Conservation (phyloP, 2,797 vertebrate species). For the Neosalanx taihuensis region DNA sequence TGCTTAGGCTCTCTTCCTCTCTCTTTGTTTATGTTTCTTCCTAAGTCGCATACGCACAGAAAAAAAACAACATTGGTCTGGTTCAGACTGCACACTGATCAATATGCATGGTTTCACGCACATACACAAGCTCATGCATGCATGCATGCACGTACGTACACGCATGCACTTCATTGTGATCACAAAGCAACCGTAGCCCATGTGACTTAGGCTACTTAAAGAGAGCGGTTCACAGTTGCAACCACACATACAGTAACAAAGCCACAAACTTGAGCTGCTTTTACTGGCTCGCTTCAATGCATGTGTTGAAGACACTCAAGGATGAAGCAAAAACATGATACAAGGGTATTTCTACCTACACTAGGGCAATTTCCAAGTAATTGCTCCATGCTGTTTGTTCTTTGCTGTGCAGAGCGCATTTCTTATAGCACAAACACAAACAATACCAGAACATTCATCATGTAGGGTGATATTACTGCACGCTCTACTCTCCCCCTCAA, state of each 20-base stretch:
- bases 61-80: neutral
- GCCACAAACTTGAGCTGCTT: no score
- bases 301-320: no score
- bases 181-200: neutral
- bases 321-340: neutral
- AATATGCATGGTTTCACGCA: neutral
- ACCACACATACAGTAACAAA: no score
- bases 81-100: no score
- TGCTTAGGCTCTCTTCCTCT: slow-evolving; percentile 22
- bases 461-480: slow-evolving; percentile 3
- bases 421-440: slow-evolving; percentile 3
- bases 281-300: no score
- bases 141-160: slow-evolving; percentile 10
- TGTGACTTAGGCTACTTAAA: neutral
- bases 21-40: slow-evolving; percentile 27
- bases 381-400: neutral
- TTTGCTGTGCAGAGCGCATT: slow-evolving; percentile 8
- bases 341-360: neutral
- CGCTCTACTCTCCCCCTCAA: slow-evolving; percentile 13
- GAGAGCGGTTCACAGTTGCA: no score
- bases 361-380: neutral
- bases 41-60: slow-evolving; percentile 25
- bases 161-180: neutral
- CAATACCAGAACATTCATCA: slow-evolving; percentile 25
- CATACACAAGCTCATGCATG: slow-evolving; percentile 11